These are phyloP conservation scores for Dolichallabes microphthalmus DNA, from an alignment of 2,113 vertebrate species.

Conservation along the genomic window DNA sequence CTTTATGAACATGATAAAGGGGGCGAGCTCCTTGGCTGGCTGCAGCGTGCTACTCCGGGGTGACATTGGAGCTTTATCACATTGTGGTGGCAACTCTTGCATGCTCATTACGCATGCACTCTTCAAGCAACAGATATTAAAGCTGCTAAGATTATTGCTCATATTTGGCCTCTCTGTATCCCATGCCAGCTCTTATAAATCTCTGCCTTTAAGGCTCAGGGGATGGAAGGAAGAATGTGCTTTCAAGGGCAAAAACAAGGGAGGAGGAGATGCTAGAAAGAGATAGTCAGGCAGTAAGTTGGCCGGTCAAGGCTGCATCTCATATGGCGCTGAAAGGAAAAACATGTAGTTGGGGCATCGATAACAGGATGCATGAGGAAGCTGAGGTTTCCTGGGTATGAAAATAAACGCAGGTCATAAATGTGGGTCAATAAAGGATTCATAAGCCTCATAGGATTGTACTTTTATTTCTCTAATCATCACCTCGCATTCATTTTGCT, in stretches of 20 bases:
- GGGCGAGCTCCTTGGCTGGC: constrained; percentile 15
- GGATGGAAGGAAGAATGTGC: constrained; percentile 31
- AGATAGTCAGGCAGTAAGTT: not conserved
- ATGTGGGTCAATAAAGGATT: not conserved
- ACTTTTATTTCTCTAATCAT: constrained; percentile 1
- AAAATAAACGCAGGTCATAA: constrained; percentile 24
- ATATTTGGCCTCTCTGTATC: constrained; percentile 45
- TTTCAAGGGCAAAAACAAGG: constrained; percentile 35
- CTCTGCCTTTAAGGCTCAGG: constrained; percentile 46
- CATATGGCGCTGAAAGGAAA: constrained; percentile 21
- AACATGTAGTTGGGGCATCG: not conserved
- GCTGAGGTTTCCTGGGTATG: constrained; percentile 14
- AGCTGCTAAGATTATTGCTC: constrained; percentile 61
- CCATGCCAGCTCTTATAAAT: constrained; percentile 52
- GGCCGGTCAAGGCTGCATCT: not conserved
- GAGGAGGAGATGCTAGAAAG: not conserved
- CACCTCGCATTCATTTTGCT: not conserved
- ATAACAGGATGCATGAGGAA: not conserved
- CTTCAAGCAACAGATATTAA: constrained; percentile 67
- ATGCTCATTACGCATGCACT: constrained; percentile 57
- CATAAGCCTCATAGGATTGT: not conserved
- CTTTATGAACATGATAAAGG: constrained; percentile 57
- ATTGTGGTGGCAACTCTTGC: constrained; percentile 50
- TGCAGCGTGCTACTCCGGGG: constrained; percentile 37
- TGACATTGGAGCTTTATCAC: constrained; percentile 63